phyloP scores from a whole-genome alignment of 2,113 vertebrate genomes.

The Ceyx melanurus region DNA sequence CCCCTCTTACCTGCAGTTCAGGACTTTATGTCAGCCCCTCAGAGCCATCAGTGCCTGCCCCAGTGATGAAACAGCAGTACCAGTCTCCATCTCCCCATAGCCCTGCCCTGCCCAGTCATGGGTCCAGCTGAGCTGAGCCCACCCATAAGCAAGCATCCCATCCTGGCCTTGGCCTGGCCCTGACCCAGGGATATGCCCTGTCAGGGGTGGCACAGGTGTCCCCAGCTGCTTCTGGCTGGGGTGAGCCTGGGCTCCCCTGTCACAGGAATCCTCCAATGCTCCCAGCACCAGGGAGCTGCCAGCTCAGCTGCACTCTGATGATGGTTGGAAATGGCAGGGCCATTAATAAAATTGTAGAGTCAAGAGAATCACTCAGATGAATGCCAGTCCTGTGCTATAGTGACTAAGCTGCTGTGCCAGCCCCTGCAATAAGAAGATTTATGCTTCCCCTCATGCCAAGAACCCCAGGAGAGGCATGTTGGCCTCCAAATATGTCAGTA shows the following conservation, averaged over 20 bases:
- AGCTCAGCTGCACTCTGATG: not conserved
- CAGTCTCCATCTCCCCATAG: not conserved
- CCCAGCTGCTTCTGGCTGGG: not conserved
- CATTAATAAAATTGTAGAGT: not conserved
- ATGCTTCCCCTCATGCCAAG: not conserved
- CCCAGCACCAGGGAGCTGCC: not conserved
- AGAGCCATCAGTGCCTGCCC: not conserved
- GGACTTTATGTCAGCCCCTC: not conserved
- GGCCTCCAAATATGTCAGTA: not conserved
- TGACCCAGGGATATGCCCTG: not conserved
- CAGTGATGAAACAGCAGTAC: fast-evolving
- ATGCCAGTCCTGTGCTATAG: not conserved
- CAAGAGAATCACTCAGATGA: not conserved
- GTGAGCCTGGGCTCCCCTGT: too few relatives aligned
- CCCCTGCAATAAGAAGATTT: not conserved
- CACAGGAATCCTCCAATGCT: not conserved
- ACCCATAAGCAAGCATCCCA: fast-evolving
- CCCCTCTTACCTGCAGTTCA: fast-evolving
- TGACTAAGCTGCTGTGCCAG: not conserved
- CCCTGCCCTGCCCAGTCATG: not conserved
- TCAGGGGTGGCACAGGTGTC: not conserved
- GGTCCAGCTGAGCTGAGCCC: not conserved
- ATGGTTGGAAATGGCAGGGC: not conserved
- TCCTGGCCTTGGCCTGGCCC: fast-evolving
- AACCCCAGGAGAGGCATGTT: fast-evolving